These are phyloP conservation scores for Cariama cristata DNA, from an alignment of 2,113 vertebrate species.

Conservation along the genomic window DNA sequence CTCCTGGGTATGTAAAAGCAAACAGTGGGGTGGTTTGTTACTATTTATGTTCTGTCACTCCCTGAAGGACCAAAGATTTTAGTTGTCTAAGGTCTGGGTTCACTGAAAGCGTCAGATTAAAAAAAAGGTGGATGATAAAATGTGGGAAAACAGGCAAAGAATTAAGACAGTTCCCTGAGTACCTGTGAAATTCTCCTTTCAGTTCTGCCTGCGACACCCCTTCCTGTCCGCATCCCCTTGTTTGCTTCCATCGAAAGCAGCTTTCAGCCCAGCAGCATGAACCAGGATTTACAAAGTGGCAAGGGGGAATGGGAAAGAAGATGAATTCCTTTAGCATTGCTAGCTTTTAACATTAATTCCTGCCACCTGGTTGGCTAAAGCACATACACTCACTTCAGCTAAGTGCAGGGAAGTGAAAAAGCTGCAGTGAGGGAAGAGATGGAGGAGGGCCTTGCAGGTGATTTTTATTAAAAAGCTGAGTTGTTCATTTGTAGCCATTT, in stretches of 20 bases:
- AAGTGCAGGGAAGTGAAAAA: not conserved
- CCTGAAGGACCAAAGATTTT: not conserved
- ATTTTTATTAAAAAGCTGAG: not conserved
- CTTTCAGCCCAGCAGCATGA: not conserved
- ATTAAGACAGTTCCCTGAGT: not conserved
- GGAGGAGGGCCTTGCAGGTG: not conserved
- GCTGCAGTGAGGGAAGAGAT: not conserved
- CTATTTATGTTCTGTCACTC: not conserved
- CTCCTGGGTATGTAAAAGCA: not conserved
- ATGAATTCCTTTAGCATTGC: not conserved
- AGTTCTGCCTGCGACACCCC: not conserved
- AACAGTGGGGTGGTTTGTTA: not conserved
- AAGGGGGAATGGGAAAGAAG: not conserved
- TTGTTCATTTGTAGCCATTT: not conserved
- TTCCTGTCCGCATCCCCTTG: not conserved
- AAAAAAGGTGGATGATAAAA: slow-evolving; percentile 11
- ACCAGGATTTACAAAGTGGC: not conserved
- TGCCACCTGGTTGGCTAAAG: not conserved
- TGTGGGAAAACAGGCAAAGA: not conserved
- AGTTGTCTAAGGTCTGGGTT: not conserved
- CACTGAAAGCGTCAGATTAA: not conserved
- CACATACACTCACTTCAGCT: not conserved
- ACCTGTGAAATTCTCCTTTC: slow-evolving; percentile 32
- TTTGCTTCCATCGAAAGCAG: not conserved
- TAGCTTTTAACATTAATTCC: not conserved